Conservation (phyloP, 1,140 invertebrate species). For the Cotesia vestalis region DNA sequence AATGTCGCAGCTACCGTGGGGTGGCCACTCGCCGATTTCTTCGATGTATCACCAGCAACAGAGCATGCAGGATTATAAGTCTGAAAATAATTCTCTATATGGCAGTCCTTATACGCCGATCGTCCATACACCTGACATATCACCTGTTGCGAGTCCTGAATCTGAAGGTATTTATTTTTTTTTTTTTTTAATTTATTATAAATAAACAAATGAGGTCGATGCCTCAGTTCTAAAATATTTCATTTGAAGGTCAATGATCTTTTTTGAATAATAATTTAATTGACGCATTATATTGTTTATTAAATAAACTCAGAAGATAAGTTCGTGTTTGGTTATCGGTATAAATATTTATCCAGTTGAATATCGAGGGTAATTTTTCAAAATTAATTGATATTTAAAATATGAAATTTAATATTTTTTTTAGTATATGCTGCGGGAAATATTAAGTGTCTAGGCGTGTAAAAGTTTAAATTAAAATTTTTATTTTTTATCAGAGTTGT, state of each 20-base stretch:
- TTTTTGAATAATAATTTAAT: background rate
- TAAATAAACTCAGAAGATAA: too few relatives aligned
- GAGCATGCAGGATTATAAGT: constrained; percentile 63
- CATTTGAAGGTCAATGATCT: background rate
- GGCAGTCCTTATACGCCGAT: constrained; percentile 65
- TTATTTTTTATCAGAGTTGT: background rate
- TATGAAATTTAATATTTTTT: too few relatives aligned
- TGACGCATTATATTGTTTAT: too few relatives aligned
- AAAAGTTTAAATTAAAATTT: background rate
- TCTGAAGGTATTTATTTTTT: constrained; percentile 58
- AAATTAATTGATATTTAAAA: too few relatives aligned
- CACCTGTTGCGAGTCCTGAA: constrained; percentile 64
- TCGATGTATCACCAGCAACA: constrained; percentile 64
- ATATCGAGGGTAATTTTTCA: too few relatives aligned
- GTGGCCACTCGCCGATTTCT: constrained; percentile 64
- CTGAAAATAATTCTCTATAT: constrained; percentile 65
- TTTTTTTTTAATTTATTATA: constrained; percentile 11
- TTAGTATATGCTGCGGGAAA: too few relatives aligned
- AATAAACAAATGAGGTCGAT: background rate
- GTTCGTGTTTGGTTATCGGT: too few relatives aligned
- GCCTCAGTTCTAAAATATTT: background rate
- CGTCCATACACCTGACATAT: constrained; percentile 63
- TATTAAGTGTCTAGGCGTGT: too few relatives aligned
- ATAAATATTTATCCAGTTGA: too few relatives aligned
- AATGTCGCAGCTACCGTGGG: constrained; percentile 63